Percentiles rank a stretch among this genome's conserved stretches.
Conservation (phyloP, 2,888 invertebrate genomes). For the Apeira syringaria region DNA sequence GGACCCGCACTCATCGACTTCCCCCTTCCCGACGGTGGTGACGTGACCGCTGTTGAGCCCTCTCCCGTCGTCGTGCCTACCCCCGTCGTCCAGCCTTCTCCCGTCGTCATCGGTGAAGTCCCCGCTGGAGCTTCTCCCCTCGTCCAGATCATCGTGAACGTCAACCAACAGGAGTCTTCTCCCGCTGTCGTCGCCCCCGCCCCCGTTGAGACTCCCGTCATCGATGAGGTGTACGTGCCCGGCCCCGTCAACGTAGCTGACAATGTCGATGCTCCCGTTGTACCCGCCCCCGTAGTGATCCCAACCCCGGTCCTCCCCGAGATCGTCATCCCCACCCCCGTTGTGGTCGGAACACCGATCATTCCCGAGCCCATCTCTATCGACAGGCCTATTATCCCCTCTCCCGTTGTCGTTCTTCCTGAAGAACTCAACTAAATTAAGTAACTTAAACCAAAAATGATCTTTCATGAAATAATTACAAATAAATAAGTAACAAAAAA, state of each 20-base stretch:
- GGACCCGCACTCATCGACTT: conserved; percentile 30
- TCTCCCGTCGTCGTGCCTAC: conserved; percentile 11
- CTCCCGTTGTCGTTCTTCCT: conserved; percentile 45
- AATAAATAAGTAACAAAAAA: too few relatives aligned
- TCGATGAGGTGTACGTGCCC: neutral
- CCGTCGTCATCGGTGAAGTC: conserved; percentile 25
- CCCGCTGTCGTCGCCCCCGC: conserved; percentile 26
- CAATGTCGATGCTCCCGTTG: conserved; percentile 27
- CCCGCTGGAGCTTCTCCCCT: conserved; percentile 32
- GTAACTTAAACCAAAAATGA: neutral
- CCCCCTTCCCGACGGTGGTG: conserved; percentile 17
- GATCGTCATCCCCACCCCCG: conserved; percentile 36
- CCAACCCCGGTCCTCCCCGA: conserved; percentile 17
- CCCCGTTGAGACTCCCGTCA: conserved; percentile 26
- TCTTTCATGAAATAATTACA: too few relatives aligned
- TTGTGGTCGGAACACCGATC: conserved; percentile 37
- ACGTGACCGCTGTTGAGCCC: conserved; percentile 30
- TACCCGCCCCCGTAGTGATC: conserved; percentile 22
- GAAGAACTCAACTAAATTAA: conserved; percentile 51
- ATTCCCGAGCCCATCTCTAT: conserved; percentile 34
- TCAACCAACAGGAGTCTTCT: conserved; percentile 32
- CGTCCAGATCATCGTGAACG: conserved; percentile 50
- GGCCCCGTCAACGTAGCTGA: conserved; percentile 28
- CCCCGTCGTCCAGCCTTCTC: conserved; percentile 19
- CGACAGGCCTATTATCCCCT: conserved; percentile 42